A percentile compares a stretch with the other conserved stretches of the same genome.
Conservation (phyloP, 1,140 invertebrate species). For the Cydia fagiglandana region DNA sequence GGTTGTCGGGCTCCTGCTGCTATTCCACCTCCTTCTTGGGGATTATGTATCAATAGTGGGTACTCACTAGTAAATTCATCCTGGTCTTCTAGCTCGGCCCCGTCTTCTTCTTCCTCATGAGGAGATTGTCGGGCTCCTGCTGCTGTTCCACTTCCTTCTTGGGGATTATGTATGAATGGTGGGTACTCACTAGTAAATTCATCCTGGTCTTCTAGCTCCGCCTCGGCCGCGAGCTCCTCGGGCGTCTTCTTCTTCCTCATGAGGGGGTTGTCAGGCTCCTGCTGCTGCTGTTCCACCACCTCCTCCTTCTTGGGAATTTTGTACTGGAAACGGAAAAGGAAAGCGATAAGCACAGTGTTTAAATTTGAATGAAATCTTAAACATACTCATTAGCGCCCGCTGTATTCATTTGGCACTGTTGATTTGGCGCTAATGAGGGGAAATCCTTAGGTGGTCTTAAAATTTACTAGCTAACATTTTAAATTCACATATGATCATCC, state of each 20-base stretch:
- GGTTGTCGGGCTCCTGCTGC: slow-evolving; percentile 91
- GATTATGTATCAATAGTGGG: slow-evolving; percentile 88
- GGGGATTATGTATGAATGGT: slow-evolving; percentile 93
- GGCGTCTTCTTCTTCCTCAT: slow-evolving; percentile 99
- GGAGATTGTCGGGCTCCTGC: slow-evolving; percentile 91
- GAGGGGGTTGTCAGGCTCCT: slow-evolving; percentile 92
- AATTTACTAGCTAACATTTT: no score
- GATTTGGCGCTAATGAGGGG: no score
- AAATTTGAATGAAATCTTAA: not conserved
- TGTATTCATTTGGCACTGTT: no score
- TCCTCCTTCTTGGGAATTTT: slow-evolving; percentile 99
- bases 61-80: slow-evolving; percentile 97
- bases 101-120: slow-evolving; percentile 98
- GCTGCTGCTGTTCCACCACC: slow-evolving; percentile 86
- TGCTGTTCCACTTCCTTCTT: slow-evolving; percentile 93
- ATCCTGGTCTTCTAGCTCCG: slow-evolving; percentile 95
- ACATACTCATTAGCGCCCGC: no score
- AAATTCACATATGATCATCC: no score
- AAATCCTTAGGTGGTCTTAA: no score
- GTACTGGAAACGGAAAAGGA: slow-evolving; percentile 87
- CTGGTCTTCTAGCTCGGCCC: slow-evolving; percentile 94
- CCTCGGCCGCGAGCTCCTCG: slow-evolving; percentile 96
- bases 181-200: slow-evolving; percentile 95
- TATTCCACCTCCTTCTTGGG: slow-evolving; percentile 96
- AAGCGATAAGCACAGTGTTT: not conserved